Percentiles rank a stretch among this genome's conserved stretches.
Conservation (phyloP, 2,797 vertebrate species). For the Xiphorhynchus erythropygius region DNA sequence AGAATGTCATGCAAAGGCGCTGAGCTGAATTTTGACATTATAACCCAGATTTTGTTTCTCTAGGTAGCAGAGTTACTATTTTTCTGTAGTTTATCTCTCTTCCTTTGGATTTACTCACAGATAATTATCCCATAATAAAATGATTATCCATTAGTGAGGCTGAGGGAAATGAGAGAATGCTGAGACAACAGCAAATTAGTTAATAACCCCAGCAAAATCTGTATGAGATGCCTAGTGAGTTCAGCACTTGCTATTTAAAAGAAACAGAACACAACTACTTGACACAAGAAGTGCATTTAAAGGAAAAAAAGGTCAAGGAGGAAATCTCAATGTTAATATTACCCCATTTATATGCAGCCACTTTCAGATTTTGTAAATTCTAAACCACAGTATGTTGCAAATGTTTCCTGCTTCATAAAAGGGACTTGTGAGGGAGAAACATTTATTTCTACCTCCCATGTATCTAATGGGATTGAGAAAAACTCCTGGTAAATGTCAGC, state of each 20-base stretch:
- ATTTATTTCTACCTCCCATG: not conserved
- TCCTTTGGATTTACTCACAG: not conserved
- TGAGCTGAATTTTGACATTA: not conserved
- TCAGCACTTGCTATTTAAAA: not conserved
- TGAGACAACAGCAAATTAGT: not conserved
- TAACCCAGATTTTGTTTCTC: not conserved
- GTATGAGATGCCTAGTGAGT: not conserved
- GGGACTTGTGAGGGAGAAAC: not conserved
- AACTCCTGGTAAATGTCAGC: not conserved
- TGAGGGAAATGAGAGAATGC: not conserved
- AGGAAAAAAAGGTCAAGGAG: not conserved
- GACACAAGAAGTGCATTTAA: not conserved
- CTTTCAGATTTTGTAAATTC: not conserved
- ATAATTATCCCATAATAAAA: not conserved
- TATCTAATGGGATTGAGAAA: not conserved
- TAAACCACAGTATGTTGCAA: not conserved
- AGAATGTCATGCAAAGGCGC: not conserved
- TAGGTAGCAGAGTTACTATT: not conserved
- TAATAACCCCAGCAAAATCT: not conserved
- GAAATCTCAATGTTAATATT: not conserved
- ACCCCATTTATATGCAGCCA: not conserved
- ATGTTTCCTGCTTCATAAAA: not conserved
- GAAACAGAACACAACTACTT: not conserved
- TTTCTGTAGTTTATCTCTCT: not conserved
- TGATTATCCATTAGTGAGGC: not conserved